Conservation (phyloP, 2,797 vertebrate genomes). For the Allobates femoralis region DNA sequence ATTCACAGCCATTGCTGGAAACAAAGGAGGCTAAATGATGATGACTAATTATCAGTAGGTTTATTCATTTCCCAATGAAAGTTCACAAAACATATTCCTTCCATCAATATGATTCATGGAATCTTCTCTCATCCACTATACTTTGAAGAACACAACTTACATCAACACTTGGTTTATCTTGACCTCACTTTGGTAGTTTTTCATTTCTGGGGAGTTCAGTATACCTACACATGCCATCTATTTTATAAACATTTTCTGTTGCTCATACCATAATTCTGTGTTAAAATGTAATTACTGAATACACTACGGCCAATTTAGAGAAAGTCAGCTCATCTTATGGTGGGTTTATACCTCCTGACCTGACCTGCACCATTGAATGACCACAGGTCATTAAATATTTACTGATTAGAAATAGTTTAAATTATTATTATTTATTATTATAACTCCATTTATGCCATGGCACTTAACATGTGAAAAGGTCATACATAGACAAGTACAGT, state of each 20-base stretch:
- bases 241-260: background rate
- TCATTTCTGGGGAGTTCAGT: background rate
- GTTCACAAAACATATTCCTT: background rate
- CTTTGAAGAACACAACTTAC: background rate
- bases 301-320: background rate
- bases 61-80: constrained; percentile 18
- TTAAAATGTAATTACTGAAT: background rate
- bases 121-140: background rate
- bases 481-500: too few relatives aligned
- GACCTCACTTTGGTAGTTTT: background rate
- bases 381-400: too few relatives aligned
- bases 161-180: background rate
- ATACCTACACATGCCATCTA: too few relatives aligned
- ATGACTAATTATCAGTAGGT: constrained; percentile 44
- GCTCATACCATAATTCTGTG: background rate
- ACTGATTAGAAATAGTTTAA: too few relatives aligned
- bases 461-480: too few relatives aligned
- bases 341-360: background rate
- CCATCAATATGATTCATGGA: background rate
- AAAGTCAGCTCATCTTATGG: background rate
- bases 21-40: background rate
- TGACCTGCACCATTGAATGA: too few relatives aligned
- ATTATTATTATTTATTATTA: too few relatives aligned
- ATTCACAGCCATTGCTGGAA: constrained; percentile 18
- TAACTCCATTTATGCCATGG: too few relatives aligned